Evolutionary conservation across 2,113 vertebrate genomes (phyloP).

Genomic region (Anas platyrhynchos): DNA sequence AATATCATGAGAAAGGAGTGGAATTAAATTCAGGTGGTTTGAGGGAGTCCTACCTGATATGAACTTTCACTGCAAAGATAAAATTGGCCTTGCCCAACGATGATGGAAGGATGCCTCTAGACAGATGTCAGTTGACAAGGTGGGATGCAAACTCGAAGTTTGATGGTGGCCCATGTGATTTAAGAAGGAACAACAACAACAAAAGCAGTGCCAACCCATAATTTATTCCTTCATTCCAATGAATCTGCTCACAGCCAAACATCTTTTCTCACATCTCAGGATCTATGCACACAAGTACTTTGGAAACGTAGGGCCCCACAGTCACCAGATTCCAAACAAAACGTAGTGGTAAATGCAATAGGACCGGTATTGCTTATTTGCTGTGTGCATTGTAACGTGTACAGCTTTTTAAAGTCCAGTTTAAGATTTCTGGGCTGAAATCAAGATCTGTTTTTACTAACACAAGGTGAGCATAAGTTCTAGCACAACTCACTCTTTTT

Average conservation of each 20-base stretch:
- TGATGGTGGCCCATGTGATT: background rate
- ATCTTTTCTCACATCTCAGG: background rate
- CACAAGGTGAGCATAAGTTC: background rate
- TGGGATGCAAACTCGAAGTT: background rate
- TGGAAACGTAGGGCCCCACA: background rate
- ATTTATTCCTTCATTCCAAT: background rate
- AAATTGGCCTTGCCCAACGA: background rate
- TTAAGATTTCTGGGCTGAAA: background rate
- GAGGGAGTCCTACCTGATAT: background rate
- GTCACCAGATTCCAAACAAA: background rate
- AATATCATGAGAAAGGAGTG: background rate
- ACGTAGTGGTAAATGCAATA: background rate
- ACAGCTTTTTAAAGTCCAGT: background rate
- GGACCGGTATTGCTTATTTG: background rate
- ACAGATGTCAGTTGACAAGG: background rate
- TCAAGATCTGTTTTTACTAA: background rate
- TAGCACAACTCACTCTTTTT: background rate
- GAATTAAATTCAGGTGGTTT: background rate
- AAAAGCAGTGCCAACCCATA: background rate
- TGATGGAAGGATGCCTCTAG: background rate
- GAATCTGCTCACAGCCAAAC: background rate
- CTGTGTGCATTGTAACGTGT: background rate
- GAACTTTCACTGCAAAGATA: background rate
- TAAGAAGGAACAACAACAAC: background rate
- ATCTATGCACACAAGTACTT: rapidly evolving